These are phyloP conservation scores for Amphiprion clarkii DNA, from an alignment of 2,797 vertebrate species.

Conservation along the genomic window DNA sequence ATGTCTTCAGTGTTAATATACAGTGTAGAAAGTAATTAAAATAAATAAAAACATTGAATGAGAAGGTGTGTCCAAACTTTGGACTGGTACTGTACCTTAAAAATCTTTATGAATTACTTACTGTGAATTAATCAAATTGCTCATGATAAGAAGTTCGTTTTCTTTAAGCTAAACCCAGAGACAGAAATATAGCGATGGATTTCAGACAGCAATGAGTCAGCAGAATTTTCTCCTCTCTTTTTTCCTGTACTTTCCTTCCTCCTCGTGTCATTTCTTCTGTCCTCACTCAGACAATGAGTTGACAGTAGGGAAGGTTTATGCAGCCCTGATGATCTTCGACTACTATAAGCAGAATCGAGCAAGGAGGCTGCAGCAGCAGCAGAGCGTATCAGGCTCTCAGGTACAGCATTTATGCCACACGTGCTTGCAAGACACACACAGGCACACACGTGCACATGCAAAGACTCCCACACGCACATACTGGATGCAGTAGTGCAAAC, in stretches of 20 bases:
- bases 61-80: no score
- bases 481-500: constrained; percentile 31
- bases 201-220: constrained; percentile 49
- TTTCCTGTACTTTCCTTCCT: background rate
- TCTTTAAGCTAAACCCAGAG: constrained; percentile 11
- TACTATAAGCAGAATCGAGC: constrained; percentile 96
- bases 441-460: constrained; percentile 17
- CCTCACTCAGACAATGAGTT: constrained; percentile 91
- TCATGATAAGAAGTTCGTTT: background rate
- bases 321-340: constrained; percentile 97
- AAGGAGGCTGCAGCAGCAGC: constrained; percentile 87
- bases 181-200: constrained; percentile 22
- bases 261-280: constrained; percentile 19
- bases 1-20: no score
- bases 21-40: no score
- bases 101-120: constrained; percentile 14
- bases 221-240: constrained; percentile 25
- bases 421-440: constrained; percentile 4
- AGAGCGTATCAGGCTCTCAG: constrained; percentile 85
- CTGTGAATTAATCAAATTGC: constrained; percentile 11
- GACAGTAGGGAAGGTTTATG: constrained; percentile 97
- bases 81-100: background rate
- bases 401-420: constrained; percentile 75
- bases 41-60: no score
- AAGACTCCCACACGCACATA: constrained; percentile 3